Conservation (phyloP, 2,113 vertebrate species). For the Otus sunia region DNA sequence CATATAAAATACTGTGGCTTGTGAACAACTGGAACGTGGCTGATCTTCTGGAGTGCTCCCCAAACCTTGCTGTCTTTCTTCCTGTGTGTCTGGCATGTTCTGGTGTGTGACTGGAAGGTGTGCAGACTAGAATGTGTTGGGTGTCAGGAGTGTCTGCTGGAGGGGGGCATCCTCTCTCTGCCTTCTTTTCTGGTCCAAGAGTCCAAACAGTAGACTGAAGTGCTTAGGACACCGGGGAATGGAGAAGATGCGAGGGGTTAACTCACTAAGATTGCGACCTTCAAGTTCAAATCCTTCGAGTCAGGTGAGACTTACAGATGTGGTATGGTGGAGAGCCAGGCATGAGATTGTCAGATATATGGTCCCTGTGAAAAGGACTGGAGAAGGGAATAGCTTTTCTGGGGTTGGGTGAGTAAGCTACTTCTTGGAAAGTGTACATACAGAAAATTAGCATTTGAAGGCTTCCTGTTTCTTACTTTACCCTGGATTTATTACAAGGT, state of each 20-base stretch:
- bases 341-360: neutral
- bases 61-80: neutral
- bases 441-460: neutral
- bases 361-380: neutral
- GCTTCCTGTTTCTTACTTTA: neutral
- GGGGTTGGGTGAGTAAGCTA: neutral
- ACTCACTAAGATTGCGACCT: neutral
- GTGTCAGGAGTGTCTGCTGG: neutral
- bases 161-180: neutral
- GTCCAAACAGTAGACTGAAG: neutral
- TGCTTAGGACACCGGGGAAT: neutral
- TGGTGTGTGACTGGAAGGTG: neutral
- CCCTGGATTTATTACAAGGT: neutral
- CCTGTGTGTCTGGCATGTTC: neutral
- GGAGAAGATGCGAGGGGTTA: neutral
- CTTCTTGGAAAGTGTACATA: neutral
- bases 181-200: neutral
- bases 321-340: neutral
- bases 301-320: neutral
- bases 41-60: neutral
- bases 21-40: neutral
- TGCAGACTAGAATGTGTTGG: neutral
- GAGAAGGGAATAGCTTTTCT: neutral
- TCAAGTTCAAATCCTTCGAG: no score
- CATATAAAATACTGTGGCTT: neutral